Evolutionary conservation across 2,113 vertebrate genomes (phyloP).

Genomic region (Oenanthe melanoleuca): DNA sequence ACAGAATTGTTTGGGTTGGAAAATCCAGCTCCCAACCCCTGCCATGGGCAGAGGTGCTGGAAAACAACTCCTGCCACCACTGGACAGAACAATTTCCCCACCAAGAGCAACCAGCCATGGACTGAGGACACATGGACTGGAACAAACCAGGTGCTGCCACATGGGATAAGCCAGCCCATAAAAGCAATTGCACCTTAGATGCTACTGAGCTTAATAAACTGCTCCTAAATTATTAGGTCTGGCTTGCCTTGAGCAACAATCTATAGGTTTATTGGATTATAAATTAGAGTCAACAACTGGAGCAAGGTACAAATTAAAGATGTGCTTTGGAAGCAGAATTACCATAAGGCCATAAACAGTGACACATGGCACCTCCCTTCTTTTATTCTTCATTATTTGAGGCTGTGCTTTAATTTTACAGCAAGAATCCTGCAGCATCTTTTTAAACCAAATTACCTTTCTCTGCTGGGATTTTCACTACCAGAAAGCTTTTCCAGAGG

Average conservation of each 20-base stretch:
- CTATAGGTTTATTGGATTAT: not conserved
- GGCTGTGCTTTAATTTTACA: not conserved
- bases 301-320: not conserved
- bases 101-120: not conserved
- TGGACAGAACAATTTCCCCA: not conserved
- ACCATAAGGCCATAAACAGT: not conserved
- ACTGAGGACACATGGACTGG: not conserved
- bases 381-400: not conserved
- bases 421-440: not conserved
- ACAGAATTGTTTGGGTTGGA: not conserved
- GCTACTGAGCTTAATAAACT: not conserved
- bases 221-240: conserved; percentile 1
- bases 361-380: not conserved
- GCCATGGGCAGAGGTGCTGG: not conserved
- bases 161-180: not conserved
- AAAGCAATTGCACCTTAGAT: not conserved
- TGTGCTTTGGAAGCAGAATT: not conserved
- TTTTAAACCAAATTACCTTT: not conserved
- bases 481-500: not conserved
- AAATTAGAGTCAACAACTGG: not conserved
- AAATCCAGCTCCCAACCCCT: not conserved
- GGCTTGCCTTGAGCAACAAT: not conserved
- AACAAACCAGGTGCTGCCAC: not conserved
- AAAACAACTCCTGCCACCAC: not conserved
- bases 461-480: not conserved